Evolutionary conservation across 2,113 vertebrate genomes (phyloP).

Genomic region (Brachypteracias leptosomus): DNA sequence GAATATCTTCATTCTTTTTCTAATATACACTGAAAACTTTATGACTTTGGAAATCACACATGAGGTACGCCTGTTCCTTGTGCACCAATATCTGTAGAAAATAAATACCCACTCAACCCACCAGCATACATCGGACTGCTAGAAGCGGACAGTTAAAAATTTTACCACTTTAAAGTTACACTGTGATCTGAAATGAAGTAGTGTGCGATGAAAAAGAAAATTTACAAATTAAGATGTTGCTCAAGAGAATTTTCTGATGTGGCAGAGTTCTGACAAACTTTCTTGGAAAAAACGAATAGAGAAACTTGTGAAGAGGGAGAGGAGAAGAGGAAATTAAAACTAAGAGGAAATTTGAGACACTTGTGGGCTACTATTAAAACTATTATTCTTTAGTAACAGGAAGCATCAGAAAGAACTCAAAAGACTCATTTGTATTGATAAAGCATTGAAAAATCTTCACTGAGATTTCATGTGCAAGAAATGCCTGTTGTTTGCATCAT

Average conservation of each 20-base stretch:
- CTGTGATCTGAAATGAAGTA: background rate
- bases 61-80: background rate
- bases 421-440: background rate
- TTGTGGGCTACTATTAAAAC: background rate
- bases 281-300: background rate
- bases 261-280: background rate
- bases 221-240: background rate
- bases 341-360: background rate
- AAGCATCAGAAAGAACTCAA: background rate
- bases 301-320: background rate
- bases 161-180: background rate
- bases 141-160: background rate
- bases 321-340: background rate
- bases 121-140: background rate
- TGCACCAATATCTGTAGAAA: background rate
- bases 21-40: background rate
- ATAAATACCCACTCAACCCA: background rate
- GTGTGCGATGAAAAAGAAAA: background rate
- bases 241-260: background rate
- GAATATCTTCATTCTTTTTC: background rate
- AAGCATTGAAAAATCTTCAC: background rate
- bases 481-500: background rate
- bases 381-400: background rate
- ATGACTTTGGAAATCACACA: background rate
- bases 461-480: background rate